These are phyloP conservation scores for Mungos mungo DNA, from an alignment of 2,113 vertebrate species.

Conservation along the genomic window DNA sequence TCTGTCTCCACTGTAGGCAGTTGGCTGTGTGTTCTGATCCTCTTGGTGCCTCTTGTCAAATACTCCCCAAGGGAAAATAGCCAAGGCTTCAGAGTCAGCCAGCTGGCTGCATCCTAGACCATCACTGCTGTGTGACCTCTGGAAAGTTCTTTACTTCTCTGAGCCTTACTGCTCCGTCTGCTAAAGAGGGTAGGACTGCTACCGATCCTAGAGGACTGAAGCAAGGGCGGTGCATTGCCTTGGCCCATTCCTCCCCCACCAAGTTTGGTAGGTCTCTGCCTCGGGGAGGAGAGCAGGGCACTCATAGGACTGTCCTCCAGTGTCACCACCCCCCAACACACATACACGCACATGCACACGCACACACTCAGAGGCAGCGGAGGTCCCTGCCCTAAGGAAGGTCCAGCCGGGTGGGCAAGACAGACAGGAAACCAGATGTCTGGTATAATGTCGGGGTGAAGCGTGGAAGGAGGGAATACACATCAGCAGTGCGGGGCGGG, in stretches of 20 bases:
- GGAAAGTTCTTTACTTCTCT: not conserved
- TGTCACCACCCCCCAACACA: not conserved
- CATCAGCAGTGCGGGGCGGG: not conserved
- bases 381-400: not conserved
- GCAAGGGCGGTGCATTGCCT: not conserved
- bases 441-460: not conserved
- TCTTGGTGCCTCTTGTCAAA: not conserved
- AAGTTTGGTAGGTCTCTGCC: not conserved
- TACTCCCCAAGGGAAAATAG: not conserved
- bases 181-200: not conserved
- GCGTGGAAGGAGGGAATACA: not conserved
- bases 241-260: not conserved
- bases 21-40: not conserved
- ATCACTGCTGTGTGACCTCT: not conserved
- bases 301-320: too few species aligned
- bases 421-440: not conserved
- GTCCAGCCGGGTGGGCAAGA: not conserved
- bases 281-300: not conserved
- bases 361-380: not conserved
- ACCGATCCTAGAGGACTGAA: not conserved
- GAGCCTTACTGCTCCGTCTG: not conserved
- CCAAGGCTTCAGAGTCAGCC: not conserved
- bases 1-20: not conserved
- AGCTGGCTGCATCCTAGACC: fast-evolving
- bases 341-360: not conserved